A percentile compares a stretch with the other conserved stretches of the same genome.
These are phyloP conservation scores for Drepana falcataria DNA, from an alignment of 2,888 invertebrate genomes.

Conservation along the genomic window DNA sequence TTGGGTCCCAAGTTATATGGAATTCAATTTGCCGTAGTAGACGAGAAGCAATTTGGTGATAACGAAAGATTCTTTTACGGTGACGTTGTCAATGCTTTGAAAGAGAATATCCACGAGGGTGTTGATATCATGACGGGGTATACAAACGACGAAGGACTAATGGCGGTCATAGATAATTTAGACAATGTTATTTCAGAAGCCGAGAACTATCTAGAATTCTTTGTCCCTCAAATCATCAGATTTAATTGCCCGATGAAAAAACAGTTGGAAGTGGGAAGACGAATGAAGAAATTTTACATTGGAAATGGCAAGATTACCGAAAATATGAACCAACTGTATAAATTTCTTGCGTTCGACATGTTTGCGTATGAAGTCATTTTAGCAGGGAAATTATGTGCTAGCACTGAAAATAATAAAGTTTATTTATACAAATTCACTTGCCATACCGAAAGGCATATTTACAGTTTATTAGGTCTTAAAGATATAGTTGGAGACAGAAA, in stretches of 20 bases:
- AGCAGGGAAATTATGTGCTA: conserved; percentile 28
- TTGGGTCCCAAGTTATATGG: conserved; percentile 23
- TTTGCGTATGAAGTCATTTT: conserved; percentile 32
- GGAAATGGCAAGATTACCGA: conserved; percentile 26
- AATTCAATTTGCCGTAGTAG: conserved; percentile 28
- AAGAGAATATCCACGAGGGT: conserved; percentile 60
- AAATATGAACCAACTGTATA: conserved; percentile 25
- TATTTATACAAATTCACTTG: conserved; percentile 50
- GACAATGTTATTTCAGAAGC: conserved; percentile 26
- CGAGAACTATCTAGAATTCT: conserved; percentile 36
- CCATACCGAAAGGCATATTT: conserved; percentile 40
- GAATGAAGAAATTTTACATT: conserved; percentile 39
- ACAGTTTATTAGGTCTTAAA: conserved; percentile 18
- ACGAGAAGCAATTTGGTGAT: conserved; percentile 43
- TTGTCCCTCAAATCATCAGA: conserved; percentile 35
- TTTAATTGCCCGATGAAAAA: conserved; percentile 27
- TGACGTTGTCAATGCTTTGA: conserved; percentile 43
- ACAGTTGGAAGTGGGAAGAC: conserved; percentile 38
- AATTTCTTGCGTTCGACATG: conserved; percentile 32
- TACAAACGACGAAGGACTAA: conserved; percentile 82
- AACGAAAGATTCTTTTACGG: conserved; percentile 45
- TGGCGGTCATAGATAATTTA: conserved; percentile 19
- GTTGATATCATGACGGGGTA: conserved; percentile 85
- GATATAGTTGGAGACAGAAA: conserved; percentile 16
- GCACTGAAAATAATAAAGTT: conserved; percentile 23